Evolutionary conservation across 2,113 vertebrate species (phyloP).

Genomic region (Gopherus flavomarginatus): DNA sequence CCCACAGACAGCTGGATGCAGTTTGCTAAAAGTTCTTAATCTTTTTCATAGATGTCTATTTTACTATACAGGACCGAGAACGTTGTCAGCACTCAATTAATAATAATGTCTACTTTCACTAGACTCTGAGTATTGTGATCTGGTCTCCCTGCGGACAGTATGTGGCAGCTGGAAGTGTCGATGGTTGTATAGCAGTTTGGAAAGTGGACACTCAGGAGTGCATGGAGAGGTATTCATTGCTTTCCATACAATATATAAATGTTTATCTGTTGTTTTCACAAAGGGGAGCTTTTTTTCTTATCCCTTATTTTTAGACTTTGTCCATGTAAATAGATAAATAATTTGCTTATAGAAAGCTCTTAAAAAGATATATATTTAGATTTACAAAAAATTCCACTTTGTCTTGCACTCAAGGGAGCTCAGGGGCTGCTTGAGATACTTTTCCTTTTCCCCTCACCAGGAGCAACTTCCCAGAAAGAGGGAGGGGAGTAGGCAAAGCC

Average conservation of each 20-base stretch:
- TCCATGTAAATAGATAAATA: not conserved
- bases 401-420: not conserved
- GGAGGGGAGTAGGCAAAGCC: not conserved
- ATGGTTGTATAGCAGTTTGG: slow-evolving; percentile 89
- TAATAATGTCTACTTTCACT: not conserved
- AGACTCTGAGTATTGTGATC: slow-evolving; percentile 90
- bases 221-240: slow-evolving; percentile 87
- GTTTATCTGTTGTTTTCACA: not conserved
- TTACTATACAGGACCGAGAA: not conserved
- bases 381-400: not conserved
- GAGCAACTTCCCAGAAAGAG: not conserved
- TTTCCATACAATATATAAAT: not conserved
- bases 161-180: slow-evolving; percentile 88
- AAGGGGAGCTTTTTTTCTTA: not conserved
- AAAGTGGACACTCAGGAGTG: slow-evolving; percentile 86
- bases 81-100: rapidly evolving
- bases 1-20: not conserved
- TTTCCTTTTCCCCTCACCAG: not conserved
- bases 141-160: slow-evolving; percentile 94
- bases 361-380: not conserved
- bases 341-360: not conserved
- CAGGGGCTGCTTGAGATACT: not conserved
- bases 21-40: not conserved
- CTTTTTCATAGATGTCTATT: not conserved
- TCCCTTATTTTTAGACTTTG: not conserved